Evolutionary conservation across 2,797 vertebrate species (phyloP).

Genomic region (Diplodus sargus): DNA sequence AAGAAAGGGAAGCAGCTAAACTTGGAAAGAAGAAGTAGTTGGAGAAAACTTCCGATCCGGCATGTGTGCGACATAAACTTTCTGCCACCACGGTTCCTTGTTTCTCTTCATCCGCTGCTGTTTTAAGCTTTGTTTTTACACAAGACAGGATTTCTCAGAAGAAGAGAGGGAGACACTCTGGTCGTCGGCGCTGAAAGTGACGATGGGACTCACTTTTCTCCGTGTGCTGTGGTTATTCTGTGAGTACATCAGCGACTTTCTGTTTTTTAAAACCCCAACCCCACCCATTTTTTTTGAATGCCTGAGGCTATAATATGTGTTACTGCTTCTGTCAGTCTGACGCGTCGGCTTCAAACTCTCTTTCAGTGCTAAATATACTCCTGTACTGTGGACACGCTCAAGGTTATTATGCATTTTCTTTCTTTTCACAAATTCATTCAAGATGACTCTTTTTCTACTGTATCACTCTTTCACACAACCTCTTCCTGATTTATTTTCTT

Average conservation of each 20-base stretch:
- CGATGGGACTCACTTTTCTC: slow-evolving; percentile 1
- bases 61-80: background rate
- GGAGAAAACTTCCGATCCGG: background rate
- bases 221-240: slow-evolving; percentile 10
- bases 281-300: background rate
- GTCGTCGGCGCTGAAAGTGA: background rate
- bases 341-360: background rate
- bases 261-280: no score
- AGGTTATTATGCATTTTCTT: slow-evolving; percentile 25
- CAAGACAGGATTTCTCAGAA: background rate
- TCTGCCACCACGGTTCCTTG: background rate
- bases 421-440: background rate
- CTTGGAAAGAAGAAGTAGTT: slow-evolving; percentile 1
- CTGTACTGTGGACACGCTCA: slow-evolving; percentile 18
- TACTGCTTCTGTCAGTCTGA: background rate
- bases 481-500: background rate
- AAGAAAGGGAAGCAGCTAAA: slow-evolving; percentile 6
- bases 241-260: slow-evolving; percentile 11
- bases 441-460: background rate
- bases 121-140: background rate
- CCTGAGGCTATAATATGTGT: no score
- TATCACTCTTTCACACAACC: background rate
- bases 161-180: background rate
- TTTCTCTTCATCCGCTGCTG: background rate
- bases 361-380: slow-evolving; percentile 30